These are phyloP conservation scores for Theodoxus fluviatilis DNA, from an alignment of 2,888 invertebrate genomes.

Conservation along the genomic window DNA sequence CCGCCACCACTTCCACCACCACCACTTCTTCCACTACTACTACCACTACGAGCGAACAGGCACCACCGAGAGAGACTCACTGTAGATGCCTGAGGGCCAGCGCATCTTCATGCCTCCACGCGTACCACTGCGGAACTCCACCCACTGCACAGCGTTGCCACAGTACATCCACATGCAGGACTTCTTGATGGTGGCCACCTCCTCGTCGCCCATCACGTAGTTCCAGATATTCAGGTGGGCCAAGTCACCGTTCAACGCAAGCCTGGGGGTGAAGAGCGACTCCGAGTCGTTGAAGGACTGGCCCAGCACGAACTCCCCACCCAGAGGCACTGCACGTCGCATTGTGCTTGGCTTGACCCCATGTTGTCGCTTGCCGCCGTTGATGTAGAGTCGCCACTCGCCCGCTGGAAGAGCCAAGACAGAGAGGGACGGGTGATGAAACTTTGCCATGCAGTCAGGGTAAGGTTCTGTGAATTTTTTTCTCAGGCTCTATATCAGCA, in stretches of 20 bases:
- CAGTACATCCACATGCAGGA: slow-evolving; percentile 62
- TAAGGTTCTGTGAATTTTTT: too few relatives aligned
- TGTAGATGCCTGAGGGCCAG: slow-evolving; percentile 62
- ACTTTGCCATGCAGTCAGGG: too few relatives aligned
- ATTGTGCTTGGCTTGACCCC: slow-evolving; percentile 43
- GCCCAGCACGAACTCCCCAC: slow-evolving; percentile 62
- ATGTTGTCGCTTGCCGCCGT: slow-evolving; percentile 35
- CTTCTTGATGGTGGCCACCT: slow-evolving; percentile 37
- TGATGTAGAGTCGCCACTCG: slow-evolving; percentile 42
- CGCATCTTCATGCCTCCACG: slow-evolving; percentile 61
- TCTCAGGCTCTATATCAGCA: too few relatives aligned
- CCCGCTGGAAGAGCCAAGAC: slow-evolving; percentile 38
- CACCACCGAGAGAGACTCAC: too few relatives aligned
- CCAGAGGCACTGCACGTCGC: slow-evolving; percentile 46
- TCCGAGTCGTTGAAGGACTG: slow-evolving; percentile 39
- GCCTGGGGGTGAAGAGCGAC: neutral
- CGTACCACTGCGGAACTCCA: slow-evolving; percentile 64
- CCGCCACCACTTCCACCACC: neutral
- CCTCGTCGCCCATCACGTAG: slow-evolving; percentile 40
- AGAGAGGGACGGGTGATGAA: neutral
- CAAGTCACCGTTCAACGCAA: slow-evolving; percentile 44
- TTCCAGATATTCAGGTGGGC: slow-evolving; percentile 64
- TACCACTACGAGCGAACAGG: neutral
- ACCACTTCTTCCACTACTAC: neutral
- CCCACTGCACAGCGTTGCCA: slow-evolving; percentile 65